These are phyloP conservation scores for Villa cingulata DNA, from an alignment of 2,888 invertebrate species.

Conservation along the genomic window DNA sequence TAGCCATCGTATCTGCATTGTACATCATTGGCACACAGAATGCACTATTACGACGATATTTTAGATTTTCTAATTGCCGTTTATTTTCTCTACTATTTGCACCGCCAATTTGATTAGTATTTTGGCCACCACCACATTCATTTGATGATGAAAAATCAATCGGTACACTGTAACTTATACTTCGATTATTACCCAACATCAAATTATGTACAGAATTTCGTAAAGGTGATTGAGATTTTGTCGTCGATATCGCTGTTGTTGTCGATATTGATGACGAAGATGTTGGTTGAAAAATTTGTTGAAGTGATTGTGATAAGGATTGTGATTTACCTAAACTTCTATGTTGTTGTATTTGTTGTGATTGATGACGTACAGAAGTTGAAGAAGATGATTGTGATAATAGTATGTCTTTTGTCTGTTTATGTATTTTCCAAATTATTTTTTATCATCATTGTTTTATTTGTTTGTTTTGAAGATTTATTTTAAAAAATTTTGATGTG, in stretches of 20 bases:
- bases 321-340: conserved; percentile 6
- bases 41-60: conserved; percentile 12
- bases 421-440: not conserved
- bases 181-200: not conserved
- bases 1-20: not conserved
- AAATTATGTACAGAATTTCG: not conserved
- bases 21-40: conserved; percentile 2
- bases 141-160: not conserved
- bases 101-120: not conserved
- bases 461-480: no score
- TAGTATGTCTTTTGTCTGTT: not conserved
- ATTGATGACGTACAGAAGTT: not conserved
- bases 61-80: not conserved
- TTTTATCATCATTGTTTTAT: not conserved
- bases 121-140: not conserved
- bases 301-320: conserved; percentile 17
- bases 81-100: not conserved
- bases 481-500: no score
- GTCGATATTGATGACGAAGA: not conserved
- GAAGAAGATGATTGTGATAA: not conserved
- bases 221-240: not conserved
- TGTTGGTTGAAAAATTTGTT: conserved; percentile 17
- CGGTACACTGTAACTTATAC: not conserved
- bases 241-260: not conserved
- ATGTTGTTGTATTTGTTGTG: not conserved